Evolutionary conservation across 2,888 invertebrate genomes (phyloP).

Genomic region (Ypsolopha scabrella): DNA sequence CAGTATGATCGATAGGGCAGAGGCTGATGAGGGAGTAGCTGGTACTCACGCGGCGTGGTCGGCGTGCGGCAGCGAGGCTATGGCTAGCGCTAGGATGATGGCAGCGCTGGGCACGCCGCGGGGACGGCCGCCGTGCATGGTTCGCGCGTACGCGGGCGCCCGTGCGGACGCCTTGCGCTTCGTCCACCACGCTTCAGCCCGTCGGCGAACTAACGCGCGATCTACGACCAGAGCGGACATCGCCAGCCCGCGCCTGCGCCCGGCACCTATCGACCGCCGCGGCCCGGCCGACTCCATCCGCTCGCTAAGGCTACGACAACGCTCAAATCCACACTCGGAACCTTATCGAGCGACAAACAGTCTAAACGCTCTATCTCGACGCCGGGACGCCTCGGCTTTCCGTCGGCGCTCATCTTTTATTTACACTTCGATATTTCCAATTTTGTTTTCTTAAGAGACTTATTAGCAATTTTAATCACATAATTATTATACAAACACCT

Average conservation of each 20-base stretch:
- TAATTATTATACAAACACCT: too few species aligned
- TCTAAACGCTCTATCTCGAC: constrained; percentile 32
- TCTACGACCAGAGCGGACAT: constrained; percentile 21
- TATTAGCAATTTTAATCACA: too few species aligned
- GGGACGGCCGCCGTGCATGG: constrained; percentile 46
- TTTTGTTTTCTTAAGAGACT: constrained; percentile 4
- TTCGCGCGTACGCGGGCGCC: constrained; percentile 35
- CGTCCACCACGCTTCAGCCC: constrained; percentile 51
- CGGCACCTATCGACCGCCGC: constrained; percentile 8
- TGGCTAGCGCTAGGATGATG: constrained; percentile 45
- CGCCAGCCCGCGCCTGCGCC: constrained; percentile 37
- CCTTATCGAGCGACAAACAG: constrained; percentile 41
- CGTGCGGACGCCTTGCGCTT: constrained; percentile 33
- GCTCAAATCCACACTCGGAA: constrained; percentile 30
- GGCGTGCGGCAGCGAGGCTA: constrained; percentile 45
- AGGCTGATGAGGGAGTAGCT: constrained; percentile 2
- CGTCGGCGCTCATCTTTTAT: constrained; percentile 31
- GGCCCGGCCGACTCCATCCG: constrained; percentile 30
- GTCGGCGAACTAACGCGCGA: constrained; percentile 46
- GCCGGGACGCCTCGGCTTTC: constrained; percentile 21
- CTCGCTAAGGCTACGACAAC: constrained; percentile 24
- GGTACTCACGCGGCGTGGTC: constrained; percentile 56
- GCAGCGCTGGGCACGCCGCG: constrained; percentile 51
- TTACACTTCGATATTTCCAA: constrained; percentile 18
- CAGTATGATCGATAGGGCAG: constrained; percentile 1